Conservation (phyloP, 2,113 vertebrate genomes). For the Ondatra zibethicus region DNA sequence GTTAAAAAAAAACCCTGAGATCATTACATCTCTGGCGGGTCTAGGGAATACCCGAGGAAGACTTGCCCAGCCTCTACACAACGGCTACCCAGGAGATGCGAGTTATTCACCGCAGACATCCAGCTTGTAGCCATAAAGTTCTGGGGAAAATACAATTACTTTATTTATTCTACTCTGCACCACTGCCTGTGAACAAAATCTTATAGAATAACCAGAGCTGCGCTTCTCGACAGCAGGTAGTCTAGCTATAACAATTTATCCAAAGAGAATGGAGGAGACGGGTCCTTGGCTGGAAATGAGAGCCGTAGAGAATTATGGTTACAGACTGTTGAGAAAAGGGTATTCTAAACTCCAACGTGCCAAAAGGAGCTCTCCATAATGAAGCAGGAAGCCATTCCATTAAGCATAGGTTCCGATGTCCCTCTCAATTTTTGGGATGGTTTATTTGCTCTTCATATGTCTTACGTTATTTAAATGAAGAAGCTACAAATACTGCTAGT, state of each 20-base stretch:
- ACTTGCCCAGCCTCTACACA: background rate
- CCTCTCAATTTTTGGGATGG: background rate
- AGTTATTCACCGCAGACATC: background rate
- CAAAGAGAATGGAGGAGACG: background rate
- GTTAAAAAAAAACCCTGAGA: background rate
- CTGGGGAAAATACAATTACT: background rate
- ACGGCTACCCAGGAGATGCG: background rate
- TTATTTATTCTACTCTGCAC: background rate
- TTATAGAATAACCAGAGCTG: background rate
- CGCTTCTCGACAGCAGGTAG: background rate
- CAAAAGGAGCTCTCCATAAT: background rate
- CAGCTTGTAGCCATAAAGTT: background rate
- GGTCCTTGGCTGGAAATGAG: background rate
- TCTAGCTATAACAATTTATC: background rate
- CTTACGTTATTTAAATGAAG: conserved; percentile 41
- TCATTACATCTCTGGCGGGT: background rate
- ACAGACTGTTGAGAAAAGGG: background rate
- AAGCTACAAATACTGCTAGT: conserved; percentile 42
- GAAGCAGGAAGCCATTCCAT: conserved; percentile 8
- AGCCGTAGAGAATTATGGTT: background rate
- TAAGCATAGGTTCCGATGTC: background rate
- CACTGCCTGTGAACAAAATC: background rate
- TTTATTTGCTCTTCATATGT: conserved; percentile 43
- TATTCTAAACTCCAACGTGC: background rate
- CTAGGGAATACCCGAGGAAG: background rate